Percentiles rank a stretch among this genome's conserved stretches.
Evolutionary conservation across 37 sponge, comb jelly and placozoan species (phyloP).

Genomic region (Halisarca cf. caerulea): DNA sequence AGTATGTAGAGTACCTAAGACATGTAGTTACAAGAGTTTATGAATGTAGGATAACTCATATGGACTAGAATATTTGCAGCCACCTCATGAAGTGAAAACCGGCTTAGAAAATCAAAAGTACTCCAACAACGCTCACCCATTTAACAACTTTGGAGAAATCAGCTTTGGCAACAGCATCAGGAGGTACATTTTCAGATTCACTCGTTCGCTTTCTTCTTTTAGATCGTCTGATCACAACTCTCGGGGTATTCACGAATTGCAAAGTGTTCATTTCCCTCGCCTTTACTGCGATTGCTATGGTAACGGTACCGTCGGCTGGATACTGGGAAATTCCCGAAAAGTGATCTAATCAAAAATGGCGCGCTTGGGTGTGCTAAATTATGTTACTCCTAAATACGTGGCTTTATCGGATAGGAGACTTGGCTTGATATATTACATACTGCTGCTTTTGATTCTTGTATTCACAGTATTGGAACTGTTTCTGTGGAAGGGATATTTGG

Average conservation of each 20-base stretch:
- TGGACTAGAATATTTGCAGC: no score
- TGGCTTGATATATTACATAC: constrained; percentile 76
- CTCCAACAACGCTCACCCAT: constrained; percentile 20
- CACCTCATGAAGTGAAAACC: no score
- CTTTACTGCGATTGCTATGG: background rate
- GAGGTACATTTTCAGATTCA: no score
- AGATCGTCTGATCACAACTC: no score
- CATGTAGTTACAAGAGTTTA: no score
- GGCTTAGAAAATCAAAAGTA: no score
- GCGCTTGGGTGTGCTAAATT: constrained; percentile 35
- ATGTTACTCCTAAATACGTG: constrained; percentile 85
- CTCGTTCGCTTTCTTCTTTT: no score
- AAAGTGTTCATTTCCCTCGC: background rate
- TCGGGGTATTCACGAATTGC: background rate
- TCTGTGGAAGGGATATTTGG: constrained; percentile 70
- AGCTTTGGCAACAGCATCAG: no score
- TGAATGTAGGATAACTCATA: no score
- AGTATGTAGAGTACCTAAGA: no score
- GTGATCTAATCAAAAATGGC: constrained; percentile 1
- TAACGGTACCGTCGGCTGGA: background rate
- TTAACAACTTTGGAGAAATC: background rate
- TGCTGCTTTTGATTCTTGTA: constrained; percentile 53
- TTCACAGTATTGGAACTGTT: constrained; percentile 74
- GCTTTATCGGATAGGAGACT: constrained; percentile 66
- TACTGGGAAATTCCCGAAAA: background rate